Base-by-base conservation (phyloP, 2,113 vertebrate species). In the Tachysurus vachellii region DNA sequence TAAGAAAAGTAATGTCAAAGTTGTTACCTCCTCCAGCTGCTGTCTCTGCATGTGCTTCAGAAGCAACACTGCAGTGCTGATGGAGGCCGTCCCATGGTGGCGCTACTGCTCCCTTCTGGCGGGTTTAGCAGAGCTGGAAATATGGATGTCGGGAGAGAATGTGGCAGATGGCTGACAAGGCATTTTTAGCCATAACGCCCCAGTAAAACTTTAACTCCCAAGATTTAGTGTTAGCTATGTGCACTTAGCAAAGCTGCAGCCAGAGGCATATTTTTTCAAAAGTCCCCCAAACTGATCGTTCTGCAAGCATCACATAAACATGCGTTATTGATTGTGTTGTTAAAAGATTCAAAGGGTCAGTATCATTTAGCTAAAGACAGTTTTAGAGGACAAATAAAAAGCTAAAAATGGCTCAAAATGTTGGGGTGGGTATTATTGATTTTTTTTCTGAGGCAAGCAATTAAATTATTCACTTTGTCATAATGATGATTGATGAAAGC, bases 161-260 rank as follows among this genome's bases (percentile, higher is more conserved):
- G 95, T 98, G 98, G 97, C 98, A 99, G 97, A 99, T 97, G 97
- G 98, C 98, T 99, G 97, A 99, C 97, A 97, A 96, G 96, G 97
- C 98, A 97, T 98, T 98, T 99, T 99, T 97, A 96, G 96, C 97
- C 97, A 97, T 98, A 98, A 99, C 96, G 96, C 96, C 96, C 96
- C 97, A 98, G 97, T 99, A 99, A 99, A 99, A 99, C 97, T 99
- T 99, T 98, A 98, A 97, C 97, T 96, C 95, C 88, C 94, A 96
- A 97, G 98, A 99, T 99, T 99, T 99, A 99, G 95, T 97, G 96
- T 94, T 93, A 95, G 96, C 92, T 95, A 95, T 94, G 95, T 97
- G 95, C 96, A 98, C 96, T 97, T 97, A 97, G 97, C 97, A 97
- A 75, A 97, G 97, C 96, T 96, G 97, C 97, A 97, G 96, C 96